Evolutionary conservation across 2,113 vertebrate species (phyloP).

Genomic region (Jacana jacana): DNA sequence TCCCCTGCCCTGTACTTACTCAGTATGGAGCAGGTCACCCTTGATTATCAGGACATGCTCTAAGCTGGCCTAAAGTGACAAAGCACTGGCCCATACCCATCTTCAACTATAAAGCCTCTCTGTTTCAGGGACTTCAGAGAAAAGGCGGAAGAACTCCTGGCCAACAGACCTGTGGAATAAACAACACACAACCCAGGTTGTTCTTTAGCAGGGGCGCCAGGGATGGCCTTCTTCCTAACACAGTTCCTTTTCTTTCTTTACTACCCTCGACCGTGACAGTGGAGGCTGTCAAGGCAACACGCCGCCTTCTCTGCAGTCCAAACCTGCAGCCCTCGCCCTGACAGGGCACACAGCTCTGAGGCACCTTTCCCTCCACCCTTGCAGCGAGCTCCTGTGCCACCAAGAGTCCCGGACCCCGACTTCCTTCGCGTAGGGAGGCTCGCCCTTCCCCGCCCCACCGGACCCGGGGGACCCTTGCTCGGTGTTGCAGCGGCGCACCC

Average conservation of each 20-base stretch:
- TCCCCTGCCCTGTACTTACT: neutral
- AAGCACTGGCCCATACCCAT: neutral
- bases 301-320: neutral
- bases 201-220: neutral
- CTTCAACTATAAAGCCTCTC: neutral
- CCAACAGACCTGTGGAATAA: neutral
- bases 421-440: neutral
- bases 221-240: neutral
- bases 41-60: neutral
- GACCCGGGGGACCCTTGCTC: neutral
- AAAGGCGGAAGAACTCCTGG: neutral
- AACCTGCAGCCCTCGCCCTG: neutral
- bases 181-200: neutral
- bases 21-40: neutral
- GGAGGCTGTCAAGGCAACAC: neutral
- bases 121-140: neutral
- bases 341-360: neutral
- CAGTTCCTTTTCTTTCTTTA: neutral
- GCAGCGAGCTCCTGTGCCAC: neutral
- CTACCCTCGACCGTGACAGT: accelerated
- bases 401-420: neutral
- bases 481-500: neutral
- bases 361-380: neutral
- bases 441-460: neutral
- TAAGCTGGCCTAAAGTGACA: neutral